A percentile compares a stretch with the other conserved stretches of the same genome.
phyloP scores from a whole-genome alignment of 1,140 invertebrate genomes.

The Brachionus angularis region DNA sequence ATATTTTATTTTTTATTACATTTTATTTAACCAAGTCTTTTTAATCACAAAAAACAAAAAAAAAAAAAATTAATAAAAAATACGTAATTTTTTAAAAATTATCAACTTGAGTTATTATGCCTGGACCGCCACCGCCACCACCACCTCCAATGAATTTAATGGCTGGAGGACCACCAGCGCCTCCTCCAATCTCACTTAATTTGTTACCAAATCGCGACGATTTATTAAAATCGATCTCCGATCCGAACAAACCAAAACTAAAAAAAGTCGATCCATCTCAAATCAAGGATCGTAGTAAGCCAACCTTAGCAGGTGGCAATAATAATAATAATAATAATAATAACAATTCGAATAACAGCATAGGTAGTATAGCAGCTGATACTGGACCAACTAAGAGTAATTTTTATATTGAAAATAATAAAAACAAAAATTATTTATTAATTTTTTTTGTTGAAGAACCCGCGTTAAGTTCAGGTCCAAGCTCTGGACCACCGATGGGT shows the following conservation, averaged over 20 bases:
- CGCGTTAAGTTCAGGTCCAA: not conserved
- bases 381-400: slow-evolving; percentile 14
- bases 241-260: slow-evolving; percentile 1
- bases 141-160: slow-evolving; percentile 20
- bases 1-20: too few species aligned
- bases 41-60: too few species aligned
- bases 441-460: not conserved
- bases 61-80: too few species aligned
- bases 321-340: too few species aligned
- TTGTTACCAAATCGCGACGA: not conserved
- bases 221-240: slow-evolving; percentile 20
- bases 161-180: slow-evolving; percentile 3
- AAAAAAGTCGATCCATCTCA: slow-evolving; percentile 20
- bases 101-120: too few species aligned
- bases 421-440: not conserved
- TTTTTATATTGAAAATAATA: not conserved
- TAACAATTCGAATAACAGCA: not conserved
- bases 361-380: not conserved
- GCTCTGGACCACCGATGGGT: not conserved
- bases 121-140: slow-evolving; percentile 19
- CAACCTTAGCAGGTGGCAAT: not conserved
- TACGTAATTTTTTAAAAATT: too few species aligned
- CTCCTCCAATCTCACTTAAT: not conserved
- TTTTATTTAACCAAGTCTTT: too few species aligned
- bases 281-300: slow-evolving; percentile 10